These are phyloP conservation scores for Lampris incognitus DNA, from an alignment of 2,113 vertebrate species.

Conservation along the genomic window DNA sequence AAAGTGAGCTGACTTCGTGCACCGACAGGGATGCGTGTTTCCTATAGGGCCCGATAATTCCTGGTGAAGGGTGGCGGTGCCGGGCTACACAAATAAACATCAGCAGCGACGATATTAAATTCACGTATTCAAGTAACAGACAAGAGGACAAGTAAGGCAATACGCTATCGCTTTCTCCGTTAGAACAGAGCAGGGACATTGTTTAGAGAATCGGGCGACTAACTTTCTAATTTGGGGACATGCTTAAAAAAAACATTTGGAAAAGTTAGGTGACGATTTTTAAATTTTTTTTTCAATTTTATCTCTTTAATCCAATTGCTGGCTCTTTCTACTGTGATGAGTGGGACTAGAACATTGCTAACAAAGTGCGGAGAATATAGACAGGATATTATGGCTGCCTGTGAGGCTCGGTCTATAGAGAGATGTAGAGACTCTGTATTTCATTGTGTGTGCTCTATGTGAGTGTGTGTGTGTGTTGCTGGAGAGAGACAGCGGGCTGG, in stretches of 20 bases:
- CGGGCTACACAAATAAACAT: no score
- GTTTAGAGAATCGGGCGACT: no score
- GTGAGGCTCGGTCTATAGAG: constrained; percentile 8
- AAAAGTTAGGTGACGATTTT: no score
- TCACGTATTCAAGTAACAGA: no score
- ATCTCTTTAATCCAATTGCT: neutral
- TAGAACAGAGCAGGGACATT: no score
- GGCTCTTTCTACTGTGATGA: constrained; percentile 11
- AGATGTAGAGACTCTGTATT: constrained; percentile 46
- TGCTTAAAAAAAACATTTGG: no score
- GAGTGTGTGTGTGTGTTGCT: constrained; percentile 19
- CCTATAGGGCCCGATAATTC: neutral
- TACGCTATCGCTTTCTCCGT: no score
- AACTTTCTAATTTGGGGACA: no score
- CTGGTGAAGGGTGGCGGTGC: no score
- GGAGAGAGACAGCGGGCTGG: constrained; percentile 65
- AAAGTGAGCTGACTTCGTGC: neutral
- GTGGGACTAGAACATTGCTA: constrained; percentile 4
- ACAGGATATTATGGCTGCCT: constrained; percentile 40
- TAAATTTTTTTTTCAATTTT: no score
- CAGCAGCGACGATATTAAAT: no score
- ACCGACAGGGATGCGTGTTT: neutral
- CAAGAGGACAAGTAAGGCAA: no score
- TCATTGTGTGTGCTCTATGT: constrained; percentile 4
- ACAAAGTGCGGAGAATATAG: constrained; percentile 33